Evolutionary conservation across 1,140 invertebrate species (phyloP), one percentile per base, ranked within the genome.

Genomic region (Samia ricini): DNA sequence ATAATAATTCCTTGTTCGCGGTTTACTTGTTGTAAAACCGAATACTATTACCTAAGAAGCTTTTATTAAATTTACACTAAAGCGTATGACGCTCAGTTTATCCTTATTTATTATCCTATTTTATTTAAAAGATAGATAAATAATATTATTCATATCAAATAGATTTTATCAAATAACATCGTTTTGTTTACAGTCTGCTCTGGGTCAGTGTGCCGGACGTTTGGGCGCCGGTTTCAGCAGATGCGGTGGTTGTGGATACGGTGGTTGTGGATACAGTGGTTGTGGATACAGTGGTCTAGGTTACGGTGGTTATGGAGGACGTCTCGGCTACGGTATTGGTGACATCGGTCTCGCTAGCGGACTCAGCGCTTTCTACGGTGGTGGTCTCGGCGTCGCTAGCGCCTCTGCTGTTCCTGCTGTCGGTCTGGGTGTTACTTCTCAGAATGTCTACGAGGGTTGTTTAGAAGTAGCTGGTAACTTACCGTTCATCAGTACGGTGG

Each of bases 211-310:
- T 29, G 6, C 10, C 20, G 50, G 20, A 4, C 7, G 50, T 5
- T 22, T 20, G 3, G 50, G 50, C 7, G 5, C 5, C 22, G 50
- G 50, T 21, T 5, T 5, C 4, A 10, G 20, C 4, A 18, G 54
- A 12, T 56, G 26, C 15, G 54, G 3, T 56, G 67, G 24, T 1
- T 15, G 64, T 1, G 66, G 68, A 2, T 77, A 77, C 21, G 74
- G 72, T 2, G 48, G 48, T 7, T 49, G n/a, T 1, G 48, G 48
- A 15, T 49, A 49, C 48, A 19, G 48, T n/a, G 48, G 48, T 7
- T 49, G n/a, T 1, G 48, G 48, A 15, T 49, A 49, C 48, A 19
- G 48, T n/a, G 48, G 48, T 7, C 20, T 49, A 3, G 48, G 48
- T 19, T 49, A 49, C 48, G 48, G 48, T 15, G 6, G 5, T n/a